Conservation (phyloP, 2,113 vertebrate genomes). For the Piprites chloris region DNA sequence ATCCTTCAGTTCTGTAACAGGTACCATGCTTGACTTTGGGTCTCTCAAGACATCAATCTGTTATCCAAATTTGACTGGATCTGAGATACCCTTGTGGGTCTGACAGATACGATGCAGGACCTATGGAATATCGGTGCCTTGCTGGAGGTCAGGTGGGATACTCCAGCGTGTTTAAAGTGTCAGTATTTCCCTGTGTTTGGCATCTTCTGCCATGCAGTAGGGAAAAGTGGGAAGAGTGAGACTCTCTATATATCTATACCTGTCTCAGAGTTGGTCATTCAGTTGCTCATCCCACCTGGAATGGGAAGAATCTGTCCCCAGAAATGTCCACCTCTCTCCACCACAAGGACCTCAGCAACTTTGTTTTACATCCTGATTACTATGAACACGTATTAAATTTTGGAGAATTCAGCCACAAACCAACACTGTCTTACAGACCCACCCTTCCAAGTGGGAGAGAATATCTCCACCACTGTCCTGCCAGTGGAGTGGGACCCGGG, state of each 20-base stretch:
- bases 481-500: background rate
- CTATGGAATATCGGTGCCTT: background rate
- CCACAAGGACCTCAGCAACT: background rate
- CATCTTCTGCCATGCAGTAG: background rate
- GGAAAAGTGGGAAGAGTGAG: background rate
- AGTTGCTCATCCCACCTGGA: background rate
- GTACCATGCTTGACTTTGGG: accelerated
- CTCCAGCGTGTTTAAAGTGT: background rate
- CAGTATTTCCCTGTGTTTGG: background rate
- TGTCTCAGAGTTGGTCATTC: background rate
- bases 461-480: background rate
- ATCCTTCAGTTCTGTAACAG: background rate
- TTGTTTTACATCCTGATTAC: background rate
- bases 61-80: background rate
- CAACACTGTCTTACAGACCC: background rate
- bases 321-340: background rate
- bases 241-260: background rate
- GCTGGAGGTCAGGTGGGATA: background rate
- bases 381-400: background rate
- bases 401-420: background rate
- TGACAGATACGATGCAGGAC: background rate
- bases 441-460: background rate
- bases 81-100: background rate
- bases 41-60: background rate
- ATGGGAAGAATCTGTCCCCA: background rate